Percentiles rank a stretch among this genome's conserved stretches.
phyloP scores from a whole-genome alignment of 2,888 invertebrate genomes.

The Hecatera dysodea region DNA sequence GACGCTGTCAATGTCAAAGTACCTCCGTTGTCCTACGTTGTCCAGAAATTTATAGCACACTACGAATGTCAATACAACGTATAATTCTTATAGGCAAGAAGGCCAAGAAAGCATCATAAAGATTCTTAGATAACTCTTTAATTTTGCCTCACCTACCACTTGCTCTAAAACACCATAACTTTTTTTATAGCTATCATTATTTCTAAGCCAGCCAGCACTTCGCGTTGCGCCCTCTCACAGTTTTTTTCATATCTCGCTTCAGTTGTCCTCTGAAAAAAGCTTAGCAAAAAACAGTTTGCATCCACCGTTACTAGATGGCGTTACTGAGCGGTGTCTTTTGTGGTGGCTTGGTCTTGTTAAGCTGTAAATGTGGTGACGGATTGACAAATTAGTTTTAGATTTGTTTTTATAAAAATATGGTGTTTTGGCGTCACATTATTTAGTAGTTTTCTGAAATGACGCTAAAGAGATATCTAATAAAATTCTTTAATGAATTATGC shows the following conservation, averaged over 20 bases:
- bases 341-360: neutral
- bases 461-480: neutral
- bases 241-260: slow-evolving; percentile 65
- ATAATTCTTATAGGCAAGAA: too few species aligned
- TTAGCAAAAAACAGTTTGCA: slow-evolving; percentile 76
- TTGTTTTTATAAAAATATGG: neutral
- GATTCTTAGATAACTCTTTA: too few species aligned
- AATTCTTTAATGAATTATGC: neutral
- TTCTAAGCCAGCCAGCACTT: slow-evolving; percentile 4
- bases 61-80: too few species aligned
- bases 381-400: slow-evolving; percentile 15
- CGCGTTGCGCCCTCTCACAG: slow-evolving; percentile 76
- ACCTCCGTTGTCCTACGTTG: too few species aligned
- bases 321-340: slow-evolving; percentile 59
- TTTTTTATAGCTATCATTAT: neutral
- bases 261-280: slow-evolving; percentile 67
- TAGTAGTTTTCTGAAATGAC: neutral
- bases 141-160: neutral
- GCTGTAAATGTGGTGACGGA: slow-evolving; percentile 14
- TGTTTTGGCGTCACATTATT: neutral
- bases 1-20: too few species aligned
- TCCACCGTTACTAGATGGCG: slow-evolving; percentile 76
- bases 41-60: too few species aligned
- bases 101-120: too few species aligned
- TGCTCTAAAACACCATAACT: neutral